Percentiles rank a stretch among this genome's conserved stretches.
These are phyloP conservation scores for Cichlasoma orientale DNA, from an alignment of 2,797 vertebrate genomes.

Conservation along the genomic window DNA sequence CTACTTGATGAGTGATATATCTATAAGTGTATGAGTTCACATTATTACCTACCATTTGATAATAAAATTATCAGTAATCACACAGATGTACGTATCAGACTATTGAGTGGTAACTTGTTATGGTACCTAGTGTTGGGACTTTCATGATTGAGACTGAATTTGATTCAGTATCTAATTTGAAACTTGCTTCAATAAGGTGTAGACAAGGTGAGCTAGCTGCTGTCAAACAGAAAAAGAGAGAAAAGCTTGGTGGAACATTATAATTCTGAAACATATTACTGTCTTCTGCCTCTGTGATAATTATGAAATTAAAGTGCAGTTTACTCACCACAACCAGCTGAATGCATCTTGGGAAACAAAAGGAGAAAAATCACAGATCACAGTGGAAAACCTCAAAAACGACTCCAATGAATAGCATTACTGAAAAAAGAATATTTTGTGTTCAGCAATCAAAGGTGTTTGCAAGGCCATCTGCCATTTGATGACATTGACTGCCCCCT, in stretches of 20 bases:
- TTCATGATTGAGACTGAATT: too few relatives aligned
- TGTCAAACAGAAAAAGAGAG: background rate
- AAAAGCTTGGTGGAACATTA: background rate
- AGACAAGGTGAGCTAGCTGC: background rate
- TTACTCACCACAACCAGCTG: background rate
- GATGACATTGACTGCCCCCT: background rate
- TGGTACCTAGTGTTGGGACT: too few relatives aligned
- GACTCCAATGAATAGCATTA: rapidly evolving
- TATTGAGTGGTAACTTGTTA: background rate
- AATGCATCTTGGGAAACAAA: background rate
- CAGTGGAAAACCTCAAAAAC: background rate
- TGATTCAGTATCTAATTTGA: too few relatives aligned
- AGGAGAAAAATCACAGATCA: background rate
- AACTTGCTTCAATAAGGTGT: too few relatives aligned
- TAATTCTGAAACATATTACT: background rate
- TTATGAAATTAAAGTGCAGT: background rate
- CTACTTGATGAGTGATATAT: background rate
- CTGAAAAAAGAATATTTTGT: background rate
- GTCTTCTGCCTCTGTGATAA: background rate
- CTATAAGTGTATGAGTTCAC: background rate
- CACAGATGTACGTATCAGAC: background rate
- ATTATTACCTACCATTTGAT: background rate
- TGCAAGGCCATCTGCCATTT: background rate
- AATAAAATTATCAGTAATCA: background rate
- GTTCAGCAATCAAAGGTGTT: background rate